Conservation (phyloP, 2,113 vertebrate species). For the Tyrannus savana region DNA sequence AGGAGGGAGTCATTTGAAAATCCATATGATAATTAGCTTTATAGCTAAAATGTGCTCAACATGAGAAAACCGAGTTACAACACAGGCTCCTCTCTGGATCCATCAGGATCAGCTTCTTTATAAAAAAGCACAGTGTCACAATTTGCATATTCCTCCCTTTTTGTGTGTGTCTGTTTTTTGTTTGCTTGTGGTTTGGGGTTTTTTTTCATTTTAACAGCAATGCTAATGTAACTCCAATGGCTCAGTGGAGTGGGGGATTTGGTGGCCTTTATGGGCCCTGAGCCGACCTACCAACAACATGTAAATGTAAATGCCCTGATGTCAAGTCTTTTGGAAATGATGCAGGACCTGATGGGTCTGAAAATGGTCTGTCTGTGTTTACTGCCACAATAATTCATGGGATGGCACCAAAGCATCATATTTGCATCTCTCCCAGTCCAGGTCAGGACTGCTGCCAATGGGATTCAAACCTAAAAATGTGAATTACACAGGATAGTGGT, state of each 20-base stretch:
- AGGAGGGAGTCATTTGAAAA: conserved; percentile 68
- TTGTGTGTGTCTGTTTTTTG: neutral
- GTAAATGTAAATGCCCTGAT: neutral
- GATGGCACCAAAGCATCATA: neutral
- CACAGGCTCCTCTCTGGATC: conserved; percentile 26
- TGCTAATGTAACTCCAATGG: neutral
- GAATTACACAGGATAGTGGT: neutral
- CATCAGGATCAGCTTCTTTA: neutral
- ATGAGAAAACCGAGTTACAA: conserved; percentile 48
- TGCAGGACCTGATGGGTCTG: neutral
- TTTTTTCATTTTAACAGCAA: neutral
- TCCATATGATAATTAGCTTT: conserved; percentile 74
- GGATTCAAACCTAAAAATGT: neutral
- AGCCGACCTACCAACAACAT: neutral
- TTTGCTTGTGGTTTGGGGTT: neutral
- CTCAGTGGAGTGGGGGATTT: neutral
- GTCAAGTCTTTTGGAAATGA: neutral
- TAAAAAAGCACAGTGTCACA: neutral
- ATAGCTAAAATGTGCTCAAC: conserved; percentile 69
- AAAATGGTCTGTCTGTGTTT: accelerated
- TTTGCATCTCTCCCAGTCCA: neutral
- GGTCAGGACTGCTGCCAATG: neutral
- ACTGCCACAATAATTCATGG: neutral
- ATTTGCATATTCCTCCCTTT: neutral
- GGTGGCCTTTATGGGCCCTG: neutral